A percentile compares a stretch with the other conserved stretches of the same genome.
Evolutionary conservation across 2,797 vertebrate species (phyloP).

Genomic region (Triplophysa yarkandensis): DNA sequence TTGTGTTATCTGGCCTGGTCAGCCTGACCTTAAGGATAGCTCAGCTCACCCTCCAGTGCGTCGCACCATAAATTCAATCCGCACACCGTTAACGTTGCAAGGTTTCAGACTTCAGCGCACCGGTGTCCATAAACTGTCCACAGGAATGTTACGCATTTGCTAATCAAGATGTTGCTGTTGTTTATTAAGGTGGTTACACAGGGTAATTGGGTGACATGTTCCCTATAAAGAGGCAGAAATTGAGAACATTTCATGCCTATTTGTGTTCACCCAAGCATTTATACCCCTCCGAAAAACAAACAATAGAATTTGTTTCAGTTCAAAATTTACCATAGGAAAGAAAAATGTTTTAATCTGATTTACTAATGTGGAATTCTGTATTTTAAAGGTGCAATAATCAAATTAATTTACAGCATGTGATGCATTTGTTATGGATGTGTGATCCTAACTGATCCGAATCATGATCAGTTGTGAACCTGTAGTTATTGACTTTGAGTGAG

Average conservation of each 20-base stretch:
- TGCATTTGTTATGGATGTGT: no score
- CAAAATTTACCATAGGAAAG: neutral
- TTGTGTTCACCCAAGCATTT: conserved; percentile 45
- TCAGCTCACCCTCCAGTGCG: conserved; percentile 54
- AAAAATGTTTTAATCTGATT: neutral
- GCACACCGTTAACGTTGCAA: conserved; percentile 55
- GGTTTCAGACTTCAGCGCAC: conserved; percentile 48
- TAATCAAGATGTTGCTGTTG: conserved; percentile 54
- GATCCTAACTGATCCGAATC: no score
- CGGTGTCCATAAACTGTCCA: conserved; percentile 55
- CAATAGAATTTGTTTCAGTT: neutral
- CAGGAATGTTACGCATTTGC: conserved; percentile 60
- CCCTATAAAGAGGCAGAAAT: conserved; percentile 46
- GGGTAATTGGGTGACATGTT: conserved; percentile 46
- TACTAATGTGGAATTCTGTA: neutral
- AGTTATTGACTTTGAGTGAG: no score
- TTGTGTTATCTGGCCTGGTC: conserved; percentile 60
- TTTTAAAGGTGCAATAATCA: no score
- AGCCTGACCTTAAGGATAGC: conserved; percentile 53
- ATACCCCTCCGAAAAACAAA: conserved; percentile 2
- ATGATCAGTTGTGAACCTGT: no score
- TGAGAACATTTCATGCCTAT: conserved; percentile 48
- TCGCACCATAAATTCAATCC: conserved; percentile 59
- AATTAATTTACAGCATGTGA: no score
- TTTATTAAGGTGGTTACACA: conserved; percentile 54